Conservation (phyloP, 2,797 vertebrate genomes). For the Cynopterus sphinx region DNA sequence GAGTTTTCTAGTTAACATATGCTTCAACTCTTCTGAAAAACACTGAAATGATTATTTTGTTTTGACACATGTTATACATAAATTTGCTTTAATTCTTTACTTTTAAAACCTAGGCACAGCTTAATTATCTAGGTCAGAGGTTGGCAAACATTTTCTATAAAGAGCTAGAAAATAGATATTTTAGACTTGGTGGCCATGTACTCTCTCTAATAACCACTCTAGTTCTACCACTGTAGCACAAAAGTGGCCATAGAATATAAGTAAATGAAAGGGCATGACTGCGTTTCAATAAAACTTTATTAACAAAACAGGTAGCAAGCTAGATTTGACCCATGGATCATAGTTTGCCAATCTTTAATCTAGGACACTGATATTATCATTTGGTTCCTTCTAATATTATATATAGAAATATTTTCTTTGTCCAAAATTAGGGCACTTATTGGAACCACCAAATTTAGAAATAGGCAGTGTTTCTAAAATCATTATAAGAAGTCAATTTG, state of each 20-base stretch:
- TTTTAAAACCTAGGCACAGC: background rate
- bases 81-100: constrained; percentile 10
- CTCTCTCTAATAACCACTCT: background rate
- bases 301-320: background rate
- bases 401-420: background rate
- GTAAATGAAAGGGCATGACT: background rate
- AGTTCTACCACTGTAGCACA: background rate
- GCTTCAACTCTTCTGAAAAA: constrained; percentile 35
- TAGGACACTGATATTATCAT: background rate
- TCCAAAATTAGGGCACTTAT: background rate
- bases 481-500: background rate
- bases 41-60: background rate
- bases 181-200: background rate
- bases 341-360: background rate
- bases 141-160: background rate
- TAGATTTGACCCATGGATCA: background rate
- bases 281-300: constrained; percentile 10
- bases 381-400: background rate
- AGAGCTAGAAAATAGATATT: background rate
- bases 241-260: background rate
- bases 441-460: background rate
- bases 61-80: background rate
- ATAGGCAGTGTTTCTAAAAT: background rate
- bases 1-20: constrained; percentile 9
- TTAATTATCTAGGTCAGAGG: background rate